Evolutionary conservation across 1,140 invertebrate species (phyloP).

Genomic region (Platorchestia sp.): DNA sequence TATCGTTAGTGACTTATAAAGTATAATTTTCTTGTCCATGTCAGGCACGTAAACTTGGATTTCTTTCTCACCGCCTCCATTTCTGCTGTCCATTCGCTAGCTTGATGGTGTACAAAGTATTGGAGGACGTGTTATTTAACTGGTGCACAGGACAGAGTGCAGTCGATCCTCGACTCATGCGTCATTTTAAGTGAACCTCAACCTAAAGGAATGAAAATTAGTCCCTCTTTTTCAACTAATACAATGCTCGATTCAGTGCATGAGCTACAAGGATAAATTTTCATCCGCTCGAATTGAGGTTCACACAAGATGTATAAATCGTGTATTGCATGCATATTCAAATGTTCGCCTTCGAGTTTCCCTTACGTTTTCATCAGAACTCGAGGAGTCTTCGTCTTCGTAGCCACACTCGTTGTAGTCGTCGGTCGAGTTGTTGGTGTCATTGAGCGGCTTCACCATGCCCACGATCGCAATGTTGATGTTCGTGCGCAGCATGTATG

Average conservation of each 20-base stretch:
- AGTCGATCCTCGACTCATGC: too few species aligned
- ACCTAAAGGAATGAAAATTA: too few species aligned
- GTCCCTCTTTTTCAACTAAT: too few species aligned
- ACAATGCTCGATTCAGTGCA: too few species aligned
- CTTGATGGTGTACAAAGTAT: too few species aligned
- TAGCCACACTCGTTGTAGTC: slow-evolving; percentile 56
- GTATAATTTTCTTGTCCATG: neutral
- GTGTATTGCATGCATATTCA: too few species aligned
- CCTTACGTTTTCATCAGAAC: neutral
- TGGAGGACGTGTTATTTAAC: too few species aligned
- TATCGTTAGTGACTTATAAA: neutral
- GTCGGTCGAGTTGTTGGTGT: neutral
- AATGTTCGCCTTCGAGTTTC: neutral
- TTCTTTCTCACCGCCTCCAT: neutral
- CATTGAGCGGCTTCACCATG: slow-evolving; percentile 75
- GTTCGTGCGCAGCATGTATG: slow-evolving; percentile 90
- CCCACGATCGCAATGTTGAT: slow-evolving; percentile 90
- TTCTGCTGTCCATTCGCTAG: neutral
- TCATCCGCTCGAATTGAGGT: too few species aligned
- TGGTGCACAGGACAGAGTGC: too few species aligned
- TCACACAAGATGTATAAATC: too few species aligned
- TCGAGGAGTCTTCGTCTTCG: neutral
- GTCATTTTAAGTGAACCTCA: too few species aligned
- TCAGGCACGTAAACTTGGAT: neutral
- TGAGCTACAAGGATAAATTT: too few species aligned